Percentiles rank a stretch among this genome's conserved stretches.
Conservation (phyloP, 2,113 vertebrate species). For the Toxotes chatareus region DNA sequence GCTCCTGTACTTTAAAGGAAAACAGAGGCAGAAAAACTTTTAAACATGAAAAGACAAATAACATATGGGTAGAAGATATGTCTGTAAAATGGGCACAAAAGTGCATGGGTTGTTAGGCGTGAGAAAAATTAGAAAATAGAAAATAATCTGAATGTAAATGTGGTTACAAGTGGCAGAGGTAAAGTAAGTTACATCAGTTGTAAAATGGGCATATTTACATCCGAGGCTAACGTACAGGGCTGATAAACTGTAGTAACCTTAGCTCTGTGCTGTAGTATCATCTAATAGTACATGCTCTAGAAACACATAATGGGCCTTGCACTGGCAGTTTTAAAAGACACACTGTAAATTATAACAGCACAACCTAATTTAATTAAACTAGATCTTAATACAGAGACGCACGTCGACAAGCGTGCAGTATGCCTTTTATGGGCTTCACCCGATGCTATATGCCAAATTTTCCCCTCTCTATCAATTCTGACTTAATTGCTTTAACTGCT, state of each 20-base stretch:
- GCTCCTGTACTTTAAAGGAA: constrained; percentile 43
- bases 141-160: constrained; percentile 36
- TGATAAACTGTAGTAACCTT: constrained; percentile 32
- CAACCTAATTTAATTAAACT: constrained; percentile 55
- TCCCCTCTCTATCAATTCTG: constrained; percentile 38
- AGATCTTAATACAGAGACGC: constrained; percentile 38
- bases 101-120: constrained; percentile 15
- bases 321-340: constrained; percentile 55
- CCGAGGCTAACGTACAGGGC: background rate
- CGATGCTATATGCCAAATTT: constrained; percentile 29
- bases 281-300: constrained; percentile 45
- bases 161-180: constrained; percentile 34
- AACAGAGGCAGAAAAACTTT: constrained; percentile 31
- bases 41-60: constrained; percentile 36
- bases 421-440: constrained; percentile 32
- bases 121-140: constrained; percentile 30
- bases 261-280: constrained; percentile 40
- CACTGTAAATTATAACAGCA: constrained; percentile 36
- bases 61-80: constrained; percentile 14
- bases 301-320: constrained; percentile 35
- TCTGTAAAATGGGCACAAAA: constrained; percentile 10
- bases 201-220: constrained; percentile 71
- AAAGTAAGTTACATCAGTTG: constrained; percentile 32
- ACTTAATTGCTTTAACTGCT: constrained; percentile 55
- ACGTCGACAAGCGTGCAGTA: constrained; percentile 30